phyloP scores from a whole-genome alignment of 2,113 vertebrate species.

The Poicephalus meyeri region DNA sequence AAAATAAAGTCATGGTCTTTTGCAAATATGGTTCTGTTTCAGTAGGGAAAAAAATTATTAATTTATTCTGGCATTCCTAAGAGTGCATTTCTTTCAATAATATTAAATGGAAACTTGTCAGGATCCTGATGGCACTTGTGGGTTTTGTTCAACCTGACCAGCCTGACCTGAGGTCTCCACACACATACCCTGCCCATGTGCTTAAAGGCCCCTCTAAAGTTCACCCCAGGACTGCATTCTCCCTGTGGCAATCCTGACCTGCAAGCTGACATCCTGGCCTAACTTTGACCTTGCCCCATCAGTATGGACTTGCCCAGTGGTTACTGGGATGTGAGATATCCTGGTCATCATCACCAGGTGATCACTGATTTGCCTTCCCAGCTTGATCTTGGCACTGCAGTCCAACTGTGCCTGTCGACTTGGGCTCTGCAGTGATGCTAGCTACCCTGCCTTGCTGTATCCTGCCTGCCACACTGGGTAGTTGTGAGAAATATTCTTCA shows the following conservation, averaged over 20 bases:
- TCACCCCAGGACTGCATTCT: not conserved
- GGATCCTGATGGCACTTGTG: not conserved
- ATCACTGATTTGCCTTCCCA: not conserved
- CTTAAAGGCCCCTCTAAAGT: not conserved
- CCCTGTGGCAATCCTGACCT: not conserved
- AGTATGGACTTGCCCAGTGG: not conserved
- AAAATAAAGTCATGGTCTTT: not conserved
- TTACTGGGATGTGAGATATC: too few species aligned
- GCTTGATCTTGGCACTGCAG: not conserved
- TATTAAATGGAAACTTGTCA: not conserved
- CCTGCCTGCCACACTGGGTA: not conserved
- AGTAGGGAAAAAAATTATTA: not conserved
- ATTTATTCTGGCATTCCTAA: not conserved
- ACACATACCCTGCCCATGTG: too few species aligned
- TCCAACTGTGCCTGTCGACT: rapidly evolving
- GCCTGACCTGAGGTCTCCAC: not conserved
- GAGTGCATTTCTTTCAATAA: not conserved
- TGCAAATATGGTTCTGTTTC: not conserved
- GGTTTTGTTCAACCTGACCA: not conserved
- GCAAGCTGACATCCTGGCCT: not conserved
- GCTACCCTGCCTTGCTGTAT: not conserved
- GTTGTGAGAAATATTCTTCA: not conserved
- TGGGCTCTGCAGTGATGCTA: not conserved
- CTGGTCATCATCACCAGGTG: not conserved
- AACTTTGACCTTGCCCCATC: not conserved